Conservation (phyloP, 2,113 vertebrate genomes). For the Bombycilla garrulus region DNA sequence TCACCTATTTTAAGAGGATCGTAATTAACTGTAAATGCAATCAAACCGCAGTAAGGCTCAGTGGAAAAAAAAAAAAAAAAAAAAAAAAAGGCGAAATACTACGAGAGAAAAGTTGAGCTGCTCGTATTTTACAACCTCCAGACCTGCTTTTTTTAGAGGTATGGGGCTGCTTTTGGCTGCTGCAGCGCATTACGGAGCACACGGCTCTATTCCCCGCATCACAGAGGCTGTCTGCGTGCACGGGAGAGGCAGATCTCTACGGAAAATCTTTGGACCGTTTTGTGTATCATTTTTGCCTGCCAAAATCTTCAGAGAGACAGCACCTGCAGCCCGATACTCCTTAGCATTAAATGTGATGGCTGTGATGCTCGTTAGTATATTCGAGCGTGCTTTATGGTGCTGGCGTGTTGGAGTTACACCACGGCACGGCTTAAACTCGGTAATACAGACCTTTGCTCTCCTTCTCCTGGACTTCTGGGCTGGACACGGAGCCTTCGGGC, state of each 20-base stretch:
- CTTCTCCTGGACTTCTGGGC: conserved; percentile 91
- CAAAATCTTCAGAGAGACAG: conserved; percentile 63
- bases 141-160: conserved; percentile 60
- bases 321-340: conserved; percentile 70
- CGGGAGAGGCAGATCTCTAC: conserved; percentile 7
- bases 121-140: conserved; percentile 65
- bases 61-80: neutral
- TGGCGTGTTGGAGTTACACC: conserved; percentile 82
- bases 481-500: conserved; percentile 88
- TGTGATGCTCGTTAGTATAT: conserved; percentile 84
- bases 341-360: conserved; percentile 89
- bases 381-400: conserved; percentile 88
- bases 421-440: conserved; percentile 84
- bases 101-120: conserved; percentile 41
- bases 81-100: conserved; percentile 3
- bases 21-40: conserved; percentile 37
- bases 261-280: conserved; percentile 16
- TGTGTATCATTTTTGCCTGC: conserved; percentile 39
- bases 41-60: conserved; percentile 43
- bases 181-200: conserved; percentile 22
- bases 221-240: conserved; percentile 23
- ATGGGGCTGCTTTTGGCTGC: conserved; percentile 65
- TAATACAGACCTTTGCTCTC: conserved; percentile 98
- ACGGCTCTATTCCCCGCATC: neutral
- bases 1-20: conserved; percentile 57